These are phyloP conservation scores for Temnothorax nylanderi DNA, from an alignment of 1,140 invertebrate genomes.

Conservation along the genomic window DNA sequence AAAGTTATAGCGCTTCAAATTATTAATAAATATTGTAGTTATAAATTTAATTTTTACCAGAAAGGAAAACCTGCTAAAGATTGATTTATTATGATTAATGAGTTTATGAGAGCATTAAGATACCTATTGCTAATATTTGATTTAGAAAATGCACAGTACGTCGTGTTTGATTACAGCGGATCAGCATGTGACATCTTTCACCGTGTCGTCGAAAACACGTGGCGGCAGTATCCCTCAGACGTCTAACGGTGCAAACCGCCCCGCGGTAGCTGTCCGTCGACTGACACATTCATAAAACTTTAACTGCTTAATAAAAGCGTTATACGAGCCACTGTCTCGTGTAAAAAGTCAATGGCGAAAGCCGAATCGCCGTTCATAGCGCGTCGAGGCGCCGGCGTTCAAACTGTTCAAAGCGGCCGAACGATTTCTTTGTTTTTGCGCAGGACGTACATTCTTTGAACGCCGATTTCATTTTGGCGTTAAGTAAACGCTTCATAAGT, in stretches of 20 bases:
- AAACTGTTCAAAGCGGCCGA: conserved; percentile 58
- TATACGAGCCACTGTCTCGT: conserved; percentile 73
- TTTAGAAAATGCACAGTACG: neutral
- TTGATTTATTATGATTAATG: neutral
- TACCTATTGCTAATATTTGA: neutral
- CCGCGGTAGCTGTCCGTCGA: conserved; percentile 55
- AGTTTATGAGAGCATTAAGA: neutral
- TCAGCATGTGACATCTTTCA: conserved; percentile 77
- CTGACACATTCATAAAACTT: conserved; percentile 75
- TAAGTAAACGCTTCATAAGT: neutral
- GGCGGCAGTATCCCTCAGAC: conserved; percentile 53
- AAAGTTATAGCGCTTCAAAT: neutral
- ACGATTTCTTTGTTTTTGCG: conserved; percentile 33
- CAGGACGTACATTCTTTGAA: neutral
- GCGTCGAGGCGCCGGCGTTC: conserved; percentile 45
- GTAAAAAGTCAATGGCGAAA: conserved; percentile 56
- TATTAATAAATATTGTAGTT: neutral
- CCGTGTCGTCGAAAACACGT: conserved; percentile 60
- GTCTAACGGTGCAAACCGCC: conserved; percentile 75
- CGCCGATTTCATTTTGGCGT: neutral
- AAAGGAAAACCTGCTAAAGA: neutral
- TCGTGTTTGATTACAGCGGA: neutral
- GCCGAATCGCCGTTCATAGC: conserved; percentile 54
- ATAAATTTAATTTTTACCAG: neutral
- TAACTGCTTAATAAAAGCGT: conserved; percentile 79